Percentiles rank a stretch among this genome's conserved stretches.
These are phyloP conservation scores for Mesembrinibis cayennensis DNA, from an alignment of 2,113 vertebrate genomes.

Conservation along the genomic window DNA sequence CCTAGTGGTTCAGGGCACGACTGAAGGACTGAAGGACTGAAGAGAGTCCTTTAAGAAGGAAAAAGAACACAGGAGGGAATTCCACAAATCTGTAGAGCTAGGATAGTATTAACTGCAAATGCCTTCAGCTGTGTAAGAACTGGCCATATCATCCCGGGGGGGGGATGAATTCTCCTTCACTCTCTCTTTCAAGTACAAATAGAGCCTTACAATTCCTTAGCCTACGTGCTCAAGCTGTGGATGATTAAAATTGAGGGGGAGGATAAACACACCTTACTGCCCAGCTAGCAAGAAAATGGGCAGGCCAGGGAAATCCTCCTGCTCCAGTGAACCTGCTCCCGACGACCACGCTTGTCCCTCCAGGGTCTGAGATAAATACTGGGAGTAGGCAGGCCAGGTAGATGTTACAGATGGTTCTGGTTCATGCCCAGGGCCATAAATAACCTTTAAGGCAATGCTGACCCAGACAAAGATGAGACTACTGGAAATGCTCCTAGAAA, in stretches of 20 bases:
- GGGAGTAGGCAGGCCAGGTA: neutral
- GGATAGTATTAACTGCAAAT: too few relatives aligned
- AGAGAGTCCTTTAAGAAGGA: neutral
- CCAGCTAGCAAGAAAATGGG: neutral
- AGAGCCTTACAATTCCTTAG: neutral
- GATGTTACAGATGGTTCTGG: neutral
- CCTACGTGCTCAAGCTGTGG: neutral
- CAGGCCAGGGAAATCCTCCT: neutral
- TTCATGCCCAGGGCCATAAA: neutral
- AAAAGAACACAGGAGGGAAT: neutral
- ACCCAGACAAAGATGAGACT: neutral
- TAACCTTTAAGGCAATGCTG: neutral
- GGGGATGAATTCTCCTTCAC: neutral
- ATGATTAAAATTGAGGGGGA: neutral
- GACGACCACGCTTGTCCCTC: rapidly evolving
- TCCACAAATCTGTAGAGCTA: neutral
- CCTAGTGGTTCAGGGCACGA: neutral
- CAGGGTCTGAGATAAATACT: neutral
- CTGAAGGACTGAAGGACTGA: neutral
- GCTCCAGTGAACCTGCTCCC: neutral
- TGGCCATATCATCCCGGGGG: too few relatives aligned
- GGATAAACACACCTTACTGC: neutral
- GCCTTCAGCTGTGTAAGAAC: neutral
- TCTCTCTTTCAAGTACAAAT: neutral
- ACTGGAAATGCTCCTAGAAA: neutral